Evolutionary conservation across 2,797 vertebrate genomes (phyloP).

Genomic region (Characodon lateralis): DNA sequence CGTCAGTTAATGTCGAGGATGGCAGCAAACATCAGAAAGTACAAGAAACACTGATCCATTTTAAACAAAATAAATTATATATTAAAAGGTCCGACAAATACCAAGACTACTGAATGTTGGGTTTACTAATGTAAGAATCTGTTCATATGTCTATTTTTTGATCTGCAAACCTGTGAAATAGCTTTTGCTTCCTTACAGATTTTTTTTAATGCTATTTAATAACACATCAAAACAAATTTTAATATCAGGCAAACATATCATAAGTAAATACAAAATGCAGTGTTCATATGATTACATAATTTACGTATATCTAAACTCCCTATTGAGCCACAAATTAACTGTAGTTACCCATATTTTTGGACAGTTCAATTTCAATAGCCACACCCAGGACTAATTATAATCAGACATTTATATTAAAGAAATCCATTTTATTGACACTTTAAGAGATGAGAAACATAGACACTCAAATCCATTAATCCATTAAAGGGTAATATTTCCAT

Average conservation of each 20-base stretch:
- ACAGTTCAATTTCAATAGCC: too few species aligned
- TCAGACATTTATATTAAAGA: too few species aligned
- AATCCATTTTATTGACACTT: too few species aligned
- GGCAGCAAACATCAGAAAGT: neutral
- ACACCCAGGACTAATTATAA: too few species aligned
- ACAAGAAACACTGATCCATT: neutral
- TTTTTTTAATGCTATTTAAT: neutral
- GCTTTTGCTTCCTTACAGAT: too few species aligned
- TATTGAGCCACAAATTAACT: too few species aligned
- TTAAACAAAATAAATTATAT: neutral
- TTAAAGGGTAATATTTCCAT: neutral
- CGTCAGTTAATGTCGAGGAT: neutral
- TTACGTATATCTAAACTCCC: too few species aligned
- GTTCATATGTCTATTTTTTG: neutral
- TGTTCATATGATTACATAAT: neutral
- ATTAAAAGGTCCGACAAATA: neutral
- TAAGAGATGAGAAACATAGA: too few species aligned
- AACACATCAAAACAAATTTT: neutral
- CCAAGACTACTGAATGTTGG: neutral
- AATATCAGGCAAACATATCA: neutral
- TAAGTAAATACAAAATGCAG: neutral
- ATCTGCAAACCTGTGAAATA: too few species aligned
- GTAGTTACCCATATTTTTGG: too few species aligned
- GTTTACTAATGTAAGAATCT: neutral
- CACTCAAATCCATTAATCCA: neutral